phyloP scores from a whole-genome alignment of 2,797 vertebrate species.

The Hozukius guyotensis region DNA sequence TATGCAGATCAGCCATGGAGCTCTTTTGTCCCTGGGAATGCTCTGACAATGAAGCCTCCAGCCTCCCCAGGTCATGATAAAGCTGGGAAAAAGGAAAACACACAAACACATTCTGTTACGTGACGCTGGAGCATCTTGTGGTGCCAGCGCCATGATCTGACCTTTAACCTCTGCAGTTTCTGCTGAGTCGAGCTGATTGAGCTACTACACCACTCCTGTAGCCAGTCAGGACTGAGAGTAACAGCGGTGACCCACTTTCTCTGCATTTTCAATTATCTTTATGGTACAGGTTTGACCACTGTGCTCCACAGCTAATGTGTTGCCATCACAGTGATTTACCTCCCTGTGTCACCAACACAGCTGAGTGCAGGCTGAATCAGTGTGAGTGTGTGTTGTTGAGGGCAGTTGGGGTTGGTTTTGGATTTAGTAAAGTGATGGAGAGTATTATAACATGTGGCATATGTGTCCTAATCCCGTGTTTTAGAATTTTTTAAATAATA shows the following conservation, averaged over 20 bases:
- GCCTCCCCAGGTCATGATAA: constrained; percentile 76
- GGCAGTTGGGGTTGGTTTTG: neutral
- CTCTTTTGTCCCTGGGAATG: constrained; percentile 75
- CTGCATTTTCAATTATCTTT: constrained; percentile 74
- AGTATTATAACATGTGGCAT: constrained; percentile 9
- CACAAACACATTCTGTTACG: neutral
- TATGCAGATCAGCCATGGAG: constrained; percentile 77
- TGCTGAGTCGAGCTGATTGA: constrained; percentile 33
- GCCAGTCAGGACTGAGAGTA: constrained; percentile 13
- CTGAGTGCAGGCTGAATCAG: constrained; percentile 23
- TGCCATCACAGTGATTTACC: constrained; percentile 71
- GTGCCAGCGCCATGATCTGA: neutral
- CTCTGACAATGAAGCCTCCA: constrained; percentile 79
- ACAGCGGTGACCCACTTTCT: constrained; percentile 49
- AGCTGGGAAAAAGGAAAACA: constrained; percentile 72
- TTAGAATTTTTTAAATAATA: neutral
- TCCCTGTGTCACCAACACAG: neutral
- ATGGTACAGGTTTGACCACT: constrained; percentile 63
- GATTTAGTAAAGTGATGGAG: constrained; percentile 11
- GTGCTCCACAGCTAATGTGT: constrained; percentile 63
- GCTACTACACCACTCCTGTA: constrained; percentile 1
- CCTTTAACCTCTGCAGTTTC: constrained; percentile 25
- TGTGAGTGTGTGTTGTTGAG: constrained; percentile 8
- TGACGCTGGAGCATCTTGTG: neutral
- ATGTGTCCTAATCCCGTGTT: constrained; percentile 3